These are phyloP conservation scores for Eudiplozoon nipponicum DNA, from an alignment of 2,888 invertebrate species.

Conservation along the genomic window DNA sequence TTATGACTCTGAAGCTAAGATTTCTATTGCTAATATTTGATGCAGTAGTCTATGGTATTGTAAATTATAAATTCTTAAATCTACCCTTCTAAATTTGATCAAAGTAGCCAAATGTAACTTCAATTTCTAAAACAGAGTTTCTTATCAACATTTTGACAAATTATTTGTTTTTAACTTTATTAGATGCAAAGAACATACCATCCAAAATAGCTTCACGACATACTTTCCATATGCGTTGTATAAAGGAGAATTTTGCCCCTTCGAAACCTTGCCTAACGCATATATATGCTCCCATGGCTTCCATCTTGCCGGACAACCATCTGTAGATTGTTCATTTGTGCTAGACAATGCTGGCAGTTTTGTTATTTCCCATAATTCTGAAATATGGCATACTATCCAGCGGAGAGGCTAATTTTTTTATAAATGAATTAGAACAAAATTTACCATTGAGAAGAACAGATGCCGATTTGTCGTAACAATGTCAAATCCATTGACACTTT, in stretches of 20 bases:
- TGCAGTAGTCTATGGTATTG: too few relatives aligned
- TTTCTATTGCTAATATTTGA: too few relatives aligned
- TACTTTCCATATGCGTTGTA: constrained; percentile 28
- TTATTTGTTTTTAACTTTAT: too few relatives aligned
- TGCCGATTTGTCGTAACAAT: background rate
- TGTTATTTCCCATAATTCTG: constrained; percentile 25
- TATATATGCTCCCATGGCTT: constrained; percentile 28
- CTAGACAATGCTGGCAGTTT: too few relatives aligned
- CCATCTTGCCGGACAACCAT: constrained; percentile 21
- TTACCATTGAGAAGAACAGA: background rate
- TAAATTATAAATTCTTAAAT: too few relatives aligned
- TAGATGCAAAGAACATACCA: too few relatives aligned
- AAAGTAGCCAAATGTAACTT: too few relatives aligned
- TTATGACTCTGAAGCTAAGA: too few relatives aligned
- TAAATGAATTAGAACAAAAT: background rate
- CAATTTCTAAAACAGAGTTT: too few relatives aligned
- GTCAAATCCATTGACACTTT: background rate
- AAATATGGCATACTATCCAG: constrained; percentile 25
- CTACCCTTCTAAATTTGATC: too few relatives aligned
- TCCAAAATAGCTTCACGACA: constrained; percentile 26
- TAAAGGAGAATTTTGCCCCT: constrained; percentile 23
- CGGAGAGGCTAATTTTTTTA: constrained; percentile 22
- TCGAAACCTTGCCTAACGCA: constrained; percentile 24
- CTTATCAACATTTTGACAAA: too few relatives aligned
- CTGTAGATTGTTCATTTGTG: too few relatives aligned